Percentiles rank a stretch among this genome's conserved stretches.
Conservation (phyloP, 2,113 vertebrate genomes). For the Corythaixoides concolor region DNA sequence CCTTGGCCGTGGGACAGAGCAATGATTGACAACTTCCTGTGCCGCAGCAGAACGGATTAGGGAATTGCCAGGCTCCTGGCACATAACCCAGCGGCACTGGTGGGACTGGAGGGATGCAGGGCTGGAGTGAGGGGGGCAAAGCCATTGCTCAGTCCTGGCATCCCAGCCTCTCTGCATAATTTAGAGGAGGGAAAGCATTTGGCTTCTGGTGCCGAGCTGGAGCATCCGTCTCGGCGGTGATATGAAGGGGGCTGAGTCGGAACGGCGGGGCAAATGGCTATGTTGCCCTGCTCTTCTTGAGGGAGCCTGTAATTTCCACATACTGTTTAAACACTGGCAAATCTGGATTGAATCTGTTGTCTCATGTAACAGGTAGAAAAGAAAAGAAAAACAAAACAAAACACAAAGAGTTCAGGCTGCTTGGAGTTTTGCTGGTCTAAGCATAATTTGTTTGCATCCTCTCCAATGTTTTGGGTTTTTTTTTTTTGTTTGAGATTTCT, state of each 20-base stretch:
- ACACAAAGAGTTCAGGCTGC: neutral
- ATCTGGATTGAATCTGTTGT: neutral
- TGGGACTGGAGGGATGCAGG: neutral
- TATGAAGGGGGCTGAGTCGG: neutral
- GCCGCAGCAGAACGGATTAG: neutral
- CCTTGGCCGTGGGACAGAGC: conserved; percentile 21
- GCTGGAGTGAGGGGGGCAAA: neutral
- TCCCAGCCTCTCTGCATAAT: neutral
- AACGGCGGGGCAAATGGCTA: neutral
- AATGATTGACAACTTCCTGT: conserved; percentile 64
- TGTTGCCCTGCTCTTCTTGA: neutral
- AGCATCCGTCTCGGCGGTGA: neutral
- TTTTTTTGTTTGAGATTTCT: neutral
- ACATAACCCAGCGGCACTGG: neutral
- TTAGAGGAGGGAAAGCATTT: neutral
- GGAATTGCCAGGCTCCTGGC: neutral
- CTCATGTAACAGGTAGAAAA: neutral
- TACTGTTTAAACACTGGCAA: neutral
- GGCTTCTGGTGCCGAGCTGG: neutral
- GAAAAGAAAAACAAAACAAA: neutral
- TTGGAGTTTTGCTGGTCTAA: neutral
- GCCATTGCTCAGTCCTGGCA: accelerated
- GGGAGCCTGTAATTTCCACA: neutral
- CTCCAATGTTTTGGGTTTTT: neutral
- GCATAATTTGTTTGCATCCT: neutral